These are phyloP conservation scores for Esox masquinongy DNA, from an alignment of 2,797 vertebrate genomes.

Conservation along the genomic window DNA sequence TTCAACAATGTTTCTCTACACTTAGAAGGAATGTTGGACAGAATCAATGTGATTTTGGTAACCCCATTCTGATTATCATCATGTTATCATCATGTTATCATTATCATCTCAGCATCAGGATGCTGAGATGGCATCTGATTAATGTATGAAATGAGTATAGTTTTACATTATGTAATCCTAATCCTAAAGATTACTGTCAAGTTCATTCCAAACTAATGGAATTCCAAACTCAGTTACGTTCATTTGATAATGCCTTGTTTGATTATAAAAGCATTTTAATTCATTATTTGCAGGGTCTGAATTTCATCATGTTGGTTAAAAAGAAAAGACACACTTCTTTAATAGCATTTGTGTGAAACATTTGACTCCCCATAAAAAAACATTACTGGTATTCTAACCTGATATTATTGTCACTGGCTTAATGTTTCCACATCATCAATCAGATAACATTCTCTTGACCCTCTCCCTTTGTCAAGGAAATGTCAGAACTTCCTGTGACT, in stretches of 20 bases:
- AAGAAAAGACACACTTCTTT: background rate
- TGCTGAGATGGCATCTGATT: background rate
- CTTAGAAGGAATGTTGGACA: background rate
- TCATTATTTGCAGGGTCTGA: background rate
- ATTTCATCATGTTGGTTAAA: background rate
- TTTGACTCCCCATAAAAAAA: background rate
- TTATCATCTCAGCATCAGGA: no score
- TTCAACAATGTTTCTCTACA: background rate
- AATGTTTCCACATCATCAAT: background rate
- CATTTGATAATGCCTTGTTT: background rate
- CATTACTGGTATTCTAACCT: background rate
- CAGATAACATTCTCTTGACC: slow-evolving; percentile 13
- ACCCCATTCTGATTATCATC: background rate
- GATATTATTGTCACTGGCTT: background rate
- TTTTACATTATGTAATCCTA: background rate
- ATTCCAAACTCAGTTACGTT: background rate
- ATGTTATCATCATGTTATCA: no score
- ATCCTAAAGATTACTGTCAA: background rate
- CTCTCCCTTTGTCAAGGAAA: slow-evolving; percentile 44
- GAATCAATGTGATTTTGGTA: background rate
- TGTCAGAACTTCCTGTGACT: slow-evolving; percentile 54
- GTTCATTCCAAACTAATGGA: background rate
- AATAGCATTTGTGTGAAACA: background rate
- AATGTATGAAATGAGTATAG: background rate
- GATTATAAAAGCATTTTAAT: background rate